Base-by-base conservation (phyloP, 2,113 vertebrate species). In the Apaloderma vittatum region DNA sequence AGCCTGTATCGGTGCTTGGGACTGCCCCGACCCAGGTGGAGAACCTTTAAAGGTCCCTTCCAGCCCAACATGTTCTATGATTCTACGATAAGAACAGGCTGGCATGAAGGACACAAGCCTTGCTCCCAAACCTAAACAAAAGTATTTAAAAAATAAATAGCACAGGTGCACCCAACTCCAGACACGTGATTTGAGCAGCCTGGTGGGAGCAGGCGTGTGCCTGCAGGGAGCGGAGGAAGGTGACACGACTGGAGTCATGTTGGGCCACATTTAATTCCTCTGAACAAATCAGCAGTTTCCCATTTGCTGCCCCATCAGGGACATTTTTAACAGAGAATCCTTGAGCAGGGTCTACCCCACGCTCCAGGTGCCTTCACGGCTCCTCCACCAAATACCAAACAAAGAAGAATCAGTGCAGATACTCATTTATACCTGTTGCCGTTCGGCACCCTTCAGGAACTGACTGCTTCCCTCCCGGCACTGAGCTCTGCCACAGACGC, bases 141-240 rank as follows among this genome's bases (percentile, higher is more conserved):
- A 40, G 12, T 40, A 40, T 40, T 40, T 40, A 40, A 40, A 40
- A 40, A 40, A 40, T 40, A 40, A 40, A 40, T 40, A 40, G 37
- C 37, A 9, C 37, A 40, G 37, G 37, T 40, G 52, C 52, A 30
- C 30, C 55, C 55, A 58, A 32, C 55, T 58, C 55, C 12, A 34
- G 66, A 23, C n/a, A 2, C 2, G 2, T 22, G 2, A 0, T 4
- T 3, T n/a, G 57, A 12, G 22, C 8, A 11, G 40, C 16, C 2
- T 5, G 13, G 26, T 16, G 43, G 17, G 16, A 27, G 18, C 1
- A 2, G 0, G 4, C 0, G 0, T 5, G 43, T 22, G 21, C 22
- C 49, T 48, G 82, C 9, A 40, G 70, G 27, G 3, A 14, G n/a
- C 2, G 11, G 9, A 49, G 37, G 24, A 15, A 34, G 70, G 13